These are phyloP conservation scores for Rhyacichthys aspro DNA, from an alignment of 2,797 vertebrate species.

Conservation along the genomic window DNA sequence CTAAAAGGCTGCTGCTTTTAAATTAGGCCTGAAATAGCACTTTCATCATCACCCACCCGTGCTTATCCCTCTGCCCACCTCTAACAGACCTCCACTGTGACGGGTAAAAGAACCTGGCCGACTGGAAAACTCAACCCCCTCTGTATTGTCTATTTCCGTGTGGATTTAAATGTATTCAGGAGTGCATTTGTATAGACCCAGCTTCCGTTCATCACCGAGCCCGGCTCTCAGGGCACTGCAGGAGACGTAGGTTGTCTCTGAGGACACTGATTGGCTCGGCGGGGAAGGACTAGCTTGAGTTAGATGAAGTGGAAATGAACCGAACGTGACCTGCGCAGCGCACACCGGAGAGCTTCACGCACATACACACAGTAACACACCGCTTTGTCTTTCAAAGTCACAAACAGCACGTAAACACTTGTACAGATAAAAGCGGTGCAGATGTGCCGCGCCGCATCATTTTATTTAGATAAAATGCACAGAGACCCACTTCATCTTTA, in stretches of 20 bases:
- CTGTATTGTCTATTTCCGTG: slow-evolving; percentile 25
- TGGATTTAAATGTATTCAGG: slow-evolving; percentile 36
- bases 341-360: slow-evolving; percentile 5
- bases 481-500: slow-evolving; percentile 38
- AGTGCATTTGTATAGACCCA: slow-evolving; percentile 32
- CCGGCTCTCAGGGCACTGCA: slow-evolving; percentile 55
- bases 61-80: slow-evolving; percentile 52
- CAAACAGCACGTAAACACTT: slow-evolving; percentile 21
- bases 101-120: slow-evolving; percentile 47
- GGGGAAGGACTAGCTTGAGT: slow-evolving; percentile 55
- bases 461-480: slow-evolving; percentile 46
- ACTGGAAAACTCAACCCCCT: slow-evolving; percentile 29
- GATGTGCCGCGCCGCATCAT: slow-evolving; percentile 42
- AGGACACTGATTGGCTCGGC: slow-evolving; percentile 75
- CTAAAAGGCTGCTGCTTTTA: slow-evolving; percentile 53
- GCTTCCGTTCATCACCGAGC: slow-evolving; percentile 54
- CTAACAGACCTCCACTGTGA: slow-evolving; percentile 38
- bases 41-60: slow-evolving; percentile 71
- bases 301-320: slow-evolving; percentile 74
- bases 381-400: neutral
- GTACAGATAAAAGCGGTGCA: slow-evolving; percentile 40
- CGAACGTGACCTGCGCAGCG: slow-evolving; percentile 52
- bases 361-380: neutral
- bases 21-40: slow-evolving; percentile 61
- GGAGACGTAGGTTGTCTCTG: slow-evolving; percentile 61